A percentile compares a stretch with the other conserved stretches of the same genome.
These are phyloP conservation scores for Columba guinea DNA, from an alignment of 2,797 vertebrate genomes.

Conservation along the genomic window DNA sequence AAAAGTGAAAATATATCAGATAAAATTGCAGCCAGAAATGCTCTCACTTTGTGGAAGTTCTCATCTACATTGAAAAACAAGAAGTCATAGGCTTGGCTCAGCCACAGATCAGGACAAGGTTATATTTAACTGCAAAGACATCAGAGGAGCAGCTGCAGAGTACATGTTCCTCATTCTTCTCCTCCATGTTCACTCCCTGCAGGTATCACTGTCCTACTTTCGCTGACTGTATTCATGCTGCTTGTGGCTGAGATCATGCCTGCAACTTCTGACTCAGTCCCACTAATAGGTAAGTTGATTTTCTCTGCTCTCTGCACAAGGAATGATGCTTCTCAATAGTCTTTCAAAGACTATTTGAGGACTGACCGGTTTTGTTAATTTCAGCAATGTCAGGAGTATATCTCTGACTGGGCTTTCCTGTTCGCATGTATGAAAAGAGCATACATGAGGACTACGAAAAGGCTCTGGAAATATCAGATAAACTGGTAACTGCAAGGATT, in stretches of 20 bases:
- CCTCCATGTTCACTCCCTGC: not conserved
- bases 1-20: not conserved
- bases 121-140: not conserved
- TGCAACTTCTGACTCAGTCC: constrained; percentile 92
- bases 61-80: not conserved
- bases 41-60: not conserved
- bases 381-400: not conserved
- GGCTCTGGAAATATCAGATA: not conserved
- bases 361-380: not conserved
- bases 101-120: not conserved
- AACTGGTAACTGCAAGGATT: not conserved
- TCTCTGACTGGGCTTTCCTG: not conserved
- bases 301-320: not conserved
- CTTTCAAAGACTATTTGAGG: not conserved
- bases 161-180: not conserved
- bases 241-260: constrained; percentile 95
- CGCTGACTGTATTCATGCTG: constrained; percentile 93
- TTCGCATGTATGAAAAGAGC: not conserved
- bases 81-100: not conserved
- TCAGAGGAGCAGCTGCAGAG: not conserved
- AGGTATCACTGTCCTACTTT: constrained; percentile 93
- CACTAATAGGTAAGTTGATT: constrained; percentile 85
- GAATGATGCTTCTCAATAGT: not conserved
- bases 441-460: not conserved
- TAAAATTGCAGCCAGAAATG: not conserved